Evolutionary conservation across 2,113 vertebrate genomes (phyloP).

Genomic region (Callospermophilus lateralis): DNA sequence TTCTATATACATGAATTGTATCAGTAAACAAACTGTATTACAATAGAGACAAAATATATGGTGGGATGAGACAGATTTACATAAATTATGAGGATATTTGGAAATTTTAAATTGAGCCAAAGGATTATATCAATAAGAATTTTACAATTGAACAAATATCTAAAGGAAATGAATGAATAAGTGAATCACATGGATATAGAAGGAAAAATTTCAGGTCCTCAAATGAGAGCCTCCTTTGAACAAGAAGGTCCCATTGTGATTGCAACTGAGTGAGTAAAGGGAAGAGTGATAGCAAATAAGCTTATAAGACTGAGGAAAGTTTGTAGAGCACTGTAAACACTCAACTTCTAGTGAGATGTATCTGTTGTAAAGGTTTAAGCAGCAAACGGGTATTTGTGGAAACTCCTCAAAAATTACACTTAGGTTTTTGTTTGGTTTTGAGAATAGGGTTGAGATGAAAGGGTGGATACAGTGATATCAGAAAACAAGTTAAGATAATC

Average conservation of each 20-base stretch:
- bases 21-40: background rate
- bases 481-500: background rate
- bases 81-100: background rate
- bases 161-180: background rate
- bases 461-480: background rate
- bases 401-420: background rate
- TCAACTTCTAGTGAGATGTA: background rate
- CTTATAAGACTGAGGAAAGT: background rate
- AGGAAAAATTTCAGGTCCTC: background rate
- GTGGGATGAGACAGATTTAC: background rate
- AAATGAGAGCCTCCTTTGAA: background rate
- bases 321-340: background rate
- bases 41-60: background rate
- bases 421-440: background rate
- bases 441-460: background rate
- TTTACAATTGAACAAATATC: background rate
- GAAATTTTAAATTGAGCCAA: slow-evolving; percentile 9
- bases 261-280: background rate
- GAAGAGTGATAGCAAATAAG: background rate
- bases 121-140: background rate
- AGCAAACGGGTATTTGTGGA: background rate
- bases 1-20: background rate
- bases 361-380: background rate
- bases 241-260: accelerated
- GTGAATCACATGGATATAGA: background rate